Base-by-base conservation (phyloP, 2,888 invertebrate species). In the Eristalis intricaria region DNA sequence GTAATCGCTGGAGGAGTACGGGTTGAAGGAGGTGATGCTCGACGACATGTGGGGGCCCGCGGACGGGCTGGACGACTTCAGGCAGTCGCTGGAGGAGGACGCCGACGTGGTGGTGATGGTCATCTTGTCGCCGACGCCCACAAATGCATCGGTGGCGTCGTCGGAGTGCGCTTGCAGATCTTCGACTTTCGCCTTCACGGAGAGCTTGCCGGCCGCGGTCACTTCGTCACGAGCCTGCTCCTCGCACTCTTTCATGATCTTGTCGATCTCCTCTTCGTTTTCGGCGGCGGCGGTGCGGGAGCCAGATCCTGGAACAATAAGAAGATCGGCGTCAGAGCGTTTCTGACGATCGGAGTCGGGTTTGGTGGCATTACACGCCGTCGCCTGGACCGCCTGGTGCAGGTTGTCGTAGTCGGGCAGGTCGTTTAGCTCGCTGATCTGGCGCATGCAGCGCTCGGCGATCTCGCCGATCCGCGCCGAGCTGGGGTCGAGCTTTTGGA, bases 401-500 rank as follows among this genome's bases (percentile, higher is more conserved):
- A 93, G 89, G 73, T 93, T 93, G 89, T 94, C 94, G 90, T 94
- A 94, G 77, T 94, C 93, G 82, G 91, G 91, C 15, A 89, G 89
- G 50, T 90, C 90, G n/a, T 88, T 93, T 83, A 93, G 88, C 76
- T 92, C 91, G 82, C 91, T 93, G 22, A 92, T 89, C 71, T 93
- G 93, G 10, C 92, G 91, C 92, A 93, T 93, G 85, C 93, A 93
- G 23, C 93, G 94, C 92, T 91, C 94, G 90, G 90, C 94, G 91
- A 92, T 94, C 92, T 90, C 94, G 90, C 92, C 95, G 92, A 91
- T 92, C 91, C 91, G 93, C 78, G 91, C 94, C 91, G 92, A 94
- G 92, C 91, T 94, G 92, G 90, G 94, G 93, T 93, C 94, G 91
- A 91, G 91, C 92, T 92, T 94, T 93, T 91, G 94, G 88, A 92